Percentiles rank a stretch among this genome's conserved stretches.
Conservation (phyloP, 2,888 invertebrate genomes). For the Epistrophe eligans region DNA sequence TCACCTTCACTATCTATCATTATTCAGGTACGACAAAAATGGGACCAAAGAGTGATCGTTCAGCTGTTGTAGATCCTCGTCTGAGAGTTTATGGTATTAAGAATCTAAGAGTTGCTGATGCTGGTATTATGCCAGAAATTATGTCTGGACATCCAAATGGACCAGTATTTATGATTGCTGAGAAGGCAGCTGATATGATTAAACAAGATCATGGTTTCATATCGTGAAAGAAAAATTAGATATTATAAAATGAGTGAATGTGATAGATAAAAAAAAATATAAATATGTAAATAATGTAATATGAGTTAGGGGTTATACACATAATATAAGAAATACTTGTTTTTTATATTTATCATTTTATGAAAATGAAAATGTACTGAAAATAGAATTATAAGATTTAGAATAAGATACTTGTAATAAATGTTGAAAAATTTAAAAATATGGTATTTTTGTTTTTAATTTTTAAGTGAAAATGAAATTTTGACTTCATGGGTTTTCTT, state of each 20-base stretch:
- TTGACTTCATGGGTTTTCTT: no score
- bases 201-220: conserved; percentile 84
- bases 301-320: conserved; percentile 14
- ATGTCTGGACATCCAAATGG: conserved; percentile 85
- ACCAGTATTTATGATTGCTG: conserved; percentile 86
- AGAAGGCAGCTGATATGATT: conserved; percentile 86
- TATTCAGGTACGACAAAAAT: conserved; percentile 88
- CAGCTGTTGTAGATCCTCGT: conserved; percentile 87
- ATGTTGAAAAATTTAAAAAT: conserved; percentile 25
- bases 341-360: conserved; percentile 57
- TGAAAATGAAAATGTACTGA: conserved; percentile 71
- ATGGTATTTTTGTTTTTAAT: not conserved
- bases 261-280: conserved; percentile 39
- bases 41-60: conserved; percentile 86
- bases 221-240: conserved; percentile 45
- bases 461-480: no score
- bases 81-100: conserved; percentile 85
- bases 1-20: conserved; percentile 87
- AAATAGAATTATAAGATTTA: conserved; percentile 61
- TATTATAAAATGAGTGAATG: conserved; percentile 41
- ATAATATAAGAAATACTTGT: conserved; percentile 19
- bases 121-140: conserved; percentile 85
- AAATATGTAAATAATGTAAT: conserved; percentile 38
- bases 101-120: conserved; percentile 85
- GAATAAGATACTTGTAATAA: conserved; percentile 49